phyloP scores from a whole-genome alignment of 1,140 invertebrate genomes.

The Drosophila bocki region DNA sequence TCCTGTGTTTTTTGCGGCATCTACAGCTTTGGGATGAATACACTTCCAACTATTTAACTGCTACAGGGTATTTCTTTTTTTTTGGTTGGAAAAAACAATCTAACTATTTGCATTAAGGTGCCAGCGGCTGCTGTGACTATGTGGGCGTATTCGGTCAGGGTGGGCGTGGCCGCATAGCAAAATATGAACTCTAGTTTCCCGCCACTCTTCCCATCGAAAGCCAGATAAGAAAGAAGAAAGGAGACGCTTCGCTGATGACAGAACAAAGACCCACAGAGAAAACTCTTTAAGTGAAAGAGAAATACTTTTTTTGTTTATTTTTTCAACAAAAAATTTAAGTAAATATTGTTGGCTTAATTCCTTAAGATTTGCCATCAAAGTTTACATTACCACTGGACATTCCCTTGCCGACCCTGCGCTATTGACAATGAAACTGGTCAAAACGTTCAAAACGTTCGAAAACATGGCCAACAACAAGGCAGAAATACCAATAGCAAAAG shows the following conservation, averaged over 20 bases:
- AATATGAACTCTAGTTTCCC: slow-evolving; percentile 40
- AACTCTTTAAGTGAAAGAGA: slow-evolving; percentile 37
- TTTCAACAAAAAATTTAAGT: not conserved
- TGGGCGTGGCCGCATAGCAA: slow-evolving; percentile 11
- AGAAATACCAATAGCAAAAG: not conserved
- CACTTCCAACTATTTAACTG: not conserved
- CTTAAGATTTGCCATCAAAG: not conserved
- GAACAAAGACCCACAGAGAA: slow-evolving; percentile 10
- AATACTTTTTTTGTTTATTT: not conserved
- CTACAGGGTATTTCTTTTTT: slow-evolving; percentile 6
- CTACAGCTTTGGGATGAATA: not conserved
- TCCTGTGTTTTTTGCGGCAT: no score
- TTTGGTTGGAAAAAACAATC: slow-evolving; percentile 24
- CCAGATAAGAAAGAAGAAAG: slow-evolving; percentile 12
- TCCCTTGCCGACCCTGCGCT: slow-evolving; percentile 24
- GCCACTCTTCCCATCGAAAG: not conserved
- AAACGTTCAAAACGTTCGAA: slow-evolving; percentile 41
- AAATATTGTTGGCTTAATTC: not conserved
- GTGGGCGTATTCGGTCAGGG: slow-evolving; percentile 20
- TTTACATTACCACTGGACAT: not conserved
- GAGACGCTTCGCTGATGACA: slow-evolving; percentile 9
- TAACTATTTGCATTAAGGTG: slow-evolving; percentile 55
- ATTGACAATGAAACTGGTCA: slow-evolving; percentile 58
- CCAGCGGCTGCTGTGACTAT: slow-evolving; percentile 26
- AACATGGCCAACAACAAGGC: slow-evolving; percentile 24